Evolutionary conservation across 2,797 vertebrate species (phyloP), one percentile per base, ranked within the genome.

Genomic region (Anabacerthia variegaticeps): DNA sequence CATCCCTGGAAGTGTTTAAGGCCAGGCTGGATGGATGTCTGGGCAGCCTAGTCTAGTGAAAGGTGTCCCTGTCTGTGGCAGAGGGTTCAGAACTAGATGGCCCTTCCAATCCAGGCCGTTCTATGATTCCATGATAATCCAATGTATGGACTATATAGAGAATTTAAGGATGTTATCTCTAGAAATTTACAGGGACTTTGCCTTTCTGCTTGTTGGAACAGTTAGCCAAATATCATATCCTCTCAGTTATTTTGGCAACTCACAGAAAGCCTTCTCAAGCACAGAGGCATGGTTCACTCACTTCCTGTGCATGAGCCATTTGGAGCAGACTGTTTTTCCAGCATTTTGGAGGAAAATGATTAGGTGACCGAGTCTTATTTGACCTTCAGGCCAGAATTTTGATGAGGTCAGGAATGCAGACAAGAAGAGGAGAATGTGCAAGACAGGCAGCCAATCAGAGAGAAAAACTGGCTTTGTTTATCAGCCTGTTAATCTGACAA

Each of bases 401-500:
- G 65, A 61, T 88, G n/a, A 55, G 28, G 36, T 89, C 73, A 69
- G 58, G 77, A 86, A 69, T 2, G 18, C 34, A 72, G 73, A 82
- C 78, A 59, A 84, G 44, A 69, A 56, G 55, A 58, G n/a, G 52
- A 71, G 26, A 93, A 58, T 0, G 0, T 80, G 48, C 67, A 62
- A 62, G 49, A 52, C 0, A 0, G 73, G 23, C 73, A 84, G 66
- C 36, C 69, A 84, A 6, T 67, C 17, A 88, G 69, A 61, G 18
- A 68, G 54, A 87, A 92, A 76, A 91, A 72, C 10, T 43, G 36
- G 23, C 28, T 85, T 73, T 52, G 34, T 84, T 93, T 96, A 80
- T 95, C 89, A 80, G 30, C 34, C 48, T 88, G 14, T 74, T 93
- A 49, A 88, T 93, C 89, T 96, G 66, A 76, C 62, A 79, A 2